Percentiles rank a stretch among this genome's conserved stretches.
Evolutionary conservation across 2,113 vertebrate species (phyloP).

Genomic region (Rhinichthys klamathensis): DNA sequence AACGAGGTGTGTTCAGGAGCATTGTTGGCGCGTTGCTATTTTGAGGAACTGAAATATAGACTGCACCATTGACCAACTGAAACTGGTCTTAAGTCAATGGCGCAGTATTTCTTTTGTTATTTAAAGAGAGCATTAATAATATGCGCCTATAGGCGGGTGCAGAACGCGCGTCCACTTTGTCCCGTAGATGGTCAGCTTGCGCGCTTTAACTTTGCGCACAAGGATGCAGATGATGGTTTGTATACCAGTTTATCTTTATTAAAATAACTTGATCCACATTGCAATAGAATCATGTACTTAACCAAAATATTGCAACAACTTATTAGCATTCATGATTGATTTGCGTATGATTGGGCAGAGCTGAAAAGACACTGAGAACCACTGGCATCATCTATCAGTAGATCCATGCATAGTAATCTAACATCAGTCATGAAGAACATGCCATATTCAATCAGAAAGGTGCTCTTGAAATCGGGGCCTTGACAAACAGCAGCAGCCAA

Average conservation of each 20-base stretch:
- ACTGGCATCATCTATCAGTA: neutral
- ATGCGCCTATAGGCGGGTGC: too few species aligned
- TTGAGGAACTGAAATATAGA: too few species aligned
- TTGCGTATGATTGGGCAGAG: neutral
- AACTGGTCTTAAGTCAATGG: too few species aligned
- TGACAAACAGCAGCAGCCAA: conserved; percentile 26
- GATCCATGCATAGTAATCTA: conserved; percentile 51
- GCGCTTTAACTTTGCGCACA: too few species aligned
- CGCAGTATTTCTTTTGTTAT: too few species aligned
- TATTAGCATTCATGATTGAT: neutral
- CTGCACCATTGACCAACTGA: too few species aligned
- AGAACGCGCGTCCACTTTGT: too few species aligned
- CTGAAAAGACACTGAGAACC: conserved; percentile 25
- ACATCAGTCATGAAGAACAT: conserved; percentile 52
- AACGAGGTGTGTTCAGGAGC: too few species aligned
- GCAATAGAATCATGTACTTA: neutral
- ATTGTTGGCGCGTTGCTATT: too few species aligned
- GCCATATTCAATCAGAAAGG: conserved; percentile 36
- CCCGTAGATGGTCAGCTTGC: too few species aligned
- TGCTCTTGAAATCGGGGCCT: conserved; percentile 22
- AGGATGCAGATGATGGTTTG: neutral
- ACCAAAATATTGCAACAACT: neutral
- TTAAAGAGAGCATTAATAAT: too few species aligned
- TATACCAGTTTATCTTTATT: neutral
- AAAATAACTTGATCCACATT: neutral